phyloP scores from a whole-genome alignment of 2,888 invertebrate genomes.

The Cataglyphis livida region DNA sequence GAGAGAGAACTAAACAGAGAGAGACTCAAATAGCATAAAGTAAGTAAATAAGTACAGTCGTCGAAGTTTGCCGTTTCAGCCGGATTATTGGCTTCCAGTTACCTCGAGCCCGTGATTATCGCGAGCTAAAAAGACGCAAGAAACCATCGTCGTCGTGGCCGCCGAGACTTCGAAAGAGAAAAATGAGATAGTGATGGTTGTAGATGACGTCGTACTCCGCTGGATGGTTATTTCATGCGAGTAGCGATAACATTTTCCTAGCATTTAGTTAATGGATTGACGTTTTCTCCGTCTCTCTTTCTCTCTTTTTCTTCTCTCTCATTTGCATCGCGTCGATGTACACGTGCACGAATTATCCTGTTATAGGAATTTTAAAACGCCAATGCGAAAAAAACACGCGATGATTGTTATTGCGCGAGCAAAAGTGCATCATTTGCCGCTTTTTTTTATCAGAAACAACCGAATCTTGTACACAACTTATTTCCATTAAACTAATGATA shows the following conservation, averaged over 20 bases:
- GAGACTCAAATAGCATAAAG: slow-evolving; percentile 44
- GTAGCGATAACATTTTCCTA: slow-evolving; percentile 73
- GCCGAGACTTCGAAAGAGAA: slow-evolving; percentile 30
- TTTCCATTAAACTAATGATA: background rate
- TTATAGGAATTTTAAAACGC: slow-evolving; percentile 49
- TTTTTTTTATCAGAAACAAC: background rate
- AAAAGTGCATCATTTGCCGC: slow-evolving; percentile 24
- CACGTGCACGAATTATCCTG: slow-evolving; percentile 15
- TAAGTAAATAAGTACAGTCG: slow-evolving; percentile 52
- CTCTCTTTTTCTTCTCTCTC: slow-evolving; percentile 20
- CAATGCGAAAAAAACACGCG: slow-evolving; percentile 51
- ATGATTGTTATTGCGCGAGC: slow-evolving; percentile 44
- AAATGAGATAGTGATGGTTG: slow-evolving; percentile 27
- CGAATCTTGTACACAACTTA: background rate
- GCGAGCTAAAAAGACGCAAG: slow-evolving; percentile 31
- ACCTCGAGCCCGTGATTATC: slow-evolving; percentile 35
- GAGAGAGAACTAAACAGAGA: slow-evolving; percentile 18
- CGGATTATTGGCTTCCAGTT: slow-evolving; percentile 45
- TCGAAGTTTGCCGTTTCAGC: slow-evolving; percentile 42
- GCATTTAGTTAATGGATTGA: slow-evolving; percentile 73
- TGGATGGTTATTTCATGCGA: slow-evolving; percentile 73
- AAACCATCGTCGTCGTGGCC: slow-evolving; percentile 10
- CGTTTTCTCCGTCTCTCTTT: slow-evolving; percentile 5
- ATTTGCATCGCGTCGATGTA: slow-evolving; percentile 17
- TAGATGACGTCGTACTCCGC: slow-evolving; percentile 60